Evolutionary conservation across 2,113 vertebrate genomes (phyloP).

Genomic region (Apodemus speciosus): DNA sequence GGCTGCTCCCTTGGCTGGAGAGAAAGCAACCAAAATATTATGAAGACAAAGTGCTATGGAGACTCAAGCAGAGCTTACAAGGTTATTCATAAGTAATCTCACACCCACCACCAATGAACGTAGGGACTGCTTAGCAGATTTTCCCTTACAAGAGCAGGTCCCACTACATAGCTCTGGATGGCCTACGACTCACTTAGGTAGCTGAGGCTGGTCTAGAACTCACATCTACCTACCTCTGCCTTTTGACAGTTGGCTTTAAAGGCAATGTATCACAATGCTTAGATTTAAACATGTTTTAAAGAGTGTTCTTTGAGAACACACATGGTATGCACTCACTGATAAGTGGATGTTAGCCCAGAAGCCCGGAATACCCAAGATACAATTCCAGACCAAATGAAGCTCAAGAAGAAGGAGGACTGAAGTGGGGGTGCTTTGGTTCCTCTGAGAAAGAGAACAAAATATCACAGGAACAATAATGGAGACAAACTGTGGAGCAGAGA

Average conservation of each 20-base stretch:
- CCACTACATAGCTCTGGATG: neutral
- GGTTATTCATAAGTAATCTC: neutral
- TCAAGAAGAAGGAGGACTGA: no score
- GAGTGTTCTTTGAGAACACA: neutral
- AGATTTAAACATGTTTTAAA: neutral
- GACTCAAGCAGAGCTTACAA: neutral
- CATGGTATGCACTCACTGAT: no score
- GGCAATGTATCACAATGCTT: neutral
- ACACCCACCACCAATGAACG: neutral
- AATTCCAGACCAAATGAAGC: no score
- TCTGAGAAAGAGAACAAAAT: no score
- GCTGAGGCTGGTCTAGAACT: neutral
- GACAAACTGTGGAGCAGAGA: no score
- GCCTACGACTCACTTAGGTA: neutral
- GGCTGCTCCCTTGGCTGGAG: slow-evolving; percentile 72
- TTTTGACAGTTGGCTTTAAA: neutral
- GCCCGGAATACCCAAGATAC: no score
- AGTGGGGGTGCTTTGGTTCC: no score
- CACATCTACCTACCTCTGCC: neutral
- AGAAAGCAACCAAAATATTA: neutral
- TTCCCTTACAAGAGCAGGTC: neutral
- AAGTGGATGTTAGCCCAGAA: no score
- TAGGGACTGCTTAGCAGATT: neutral
- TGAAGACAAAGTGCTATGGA: neutral
- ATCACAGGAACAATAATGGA: no score